Conservation (phyloP, 2,888 invertebrate genomes). For the Catocala fraxini region DNA sequence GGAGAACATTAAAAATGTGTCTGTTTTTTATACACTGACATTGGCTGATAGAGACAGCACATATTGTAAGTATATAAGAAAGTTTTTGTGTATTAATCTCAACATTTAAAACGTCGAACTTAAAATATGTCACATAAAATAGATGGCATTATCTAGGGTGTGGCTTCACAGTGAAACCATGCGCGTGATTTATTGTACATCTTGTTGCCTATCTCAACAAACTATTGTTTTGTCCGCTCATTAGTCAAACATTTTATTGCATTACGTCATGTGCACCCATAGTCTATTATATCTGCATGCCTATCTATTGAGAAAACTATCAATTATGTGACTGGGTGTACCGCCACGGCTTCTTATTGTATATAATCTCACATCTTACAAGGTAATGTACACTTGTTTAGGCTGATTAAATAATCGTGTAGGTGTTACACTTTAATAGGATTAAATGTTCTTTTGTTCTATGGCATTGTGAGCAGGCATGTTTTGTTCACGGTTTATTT, state of each 20-base stretch:
- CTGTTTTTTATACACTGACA: no score
- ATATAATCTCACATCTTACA: constrained; percentile 20
- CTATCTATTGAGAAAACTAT: constrained; percentile 32
- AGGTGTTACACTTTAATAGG: background rate
- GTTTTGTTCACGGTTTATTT: no score
- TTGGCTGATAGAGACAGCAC: no score
- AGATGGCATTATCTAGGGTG: constrained; percentile 18
- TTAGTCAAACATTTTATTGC: constrained; percentile 52
- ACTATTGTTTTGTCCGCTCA: constrained; percentile 58
- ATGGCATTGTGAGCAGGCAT: background rate
- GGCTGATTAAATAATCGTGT: constrained; percentile 24
- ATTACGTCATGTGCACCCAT: constrained; percentile 47
- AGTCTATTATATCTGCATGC: constrained; percentile 30
- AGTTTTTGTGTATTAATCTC: no score
- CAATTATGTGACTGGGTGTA: constrained; percentile 24
- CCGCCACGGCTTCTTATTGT: constrained; percentile 15
- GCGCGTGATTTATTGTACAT: constrained; percentile 55
- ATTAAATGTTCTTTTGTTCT: constrained; percentile 1
- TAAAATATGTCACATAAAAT: background rate
- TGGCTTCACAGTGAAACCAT: constrained; percentile 35
- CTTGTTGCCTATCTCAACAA: constrained; percentile 50
- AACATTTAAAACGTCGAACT: background rate
- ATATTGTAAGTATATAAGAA: no score
- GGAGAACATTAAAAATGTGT: no score
- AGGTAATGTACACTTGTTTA: constrained; percentile 25